Evolutionary conservation across 30 jellyfish, hydroid and myxozoan species (phyloP).

Genomic region (Aurelia aurita complex sp. Pacific): DNA sequence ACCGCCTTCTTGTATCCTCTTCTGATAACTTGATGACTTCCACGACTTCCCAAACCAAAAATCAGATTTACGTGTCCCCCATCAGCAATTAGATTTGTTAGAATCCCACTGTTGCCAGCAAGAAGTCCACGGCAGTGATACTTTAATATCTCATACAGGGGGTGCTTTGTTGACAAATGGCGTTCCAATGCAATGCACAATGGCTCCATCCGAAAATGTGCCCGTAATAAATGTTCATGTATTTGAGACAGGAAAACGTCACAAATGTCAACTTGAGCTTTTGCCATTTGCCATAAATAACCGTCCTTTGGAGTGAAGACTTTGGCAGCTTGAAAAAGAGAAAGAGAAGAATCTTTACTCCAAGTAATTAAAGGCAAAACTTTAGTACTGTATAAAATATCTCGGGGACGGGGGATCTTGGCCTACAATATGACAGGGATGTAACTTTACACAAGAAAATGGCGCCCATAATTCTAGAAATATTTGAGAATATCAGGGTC

Average conservation of each 20-base stretch:
- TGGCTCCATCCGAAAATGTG: slow-evolving; percentile 76
- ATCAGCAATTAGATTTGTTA: background rate
- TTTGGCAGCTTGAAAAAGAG: slow-evolving; percentile 33
- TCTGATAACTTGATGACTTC: slow-evolving; percentile 5
- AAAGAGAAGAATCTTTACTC: too few relatives aligned
- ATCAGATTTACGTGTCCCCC: background rate
- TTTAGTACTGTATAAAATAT: too few relatives aligned
- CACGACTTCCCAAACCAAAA: slow-evolving; percentile 11
- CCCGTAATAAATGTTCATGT: slow-evolving; percentile 61
- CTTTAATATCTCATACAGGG: slow-evolving; percentile 64
- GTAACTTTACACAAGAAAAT: too few relatives aligned
- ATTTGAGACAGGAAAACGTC: slow-evolving; percentile 50
- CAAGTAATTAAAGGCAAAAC: too few relatives aligned
- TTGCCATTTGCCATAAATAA: slow-evolving; percentile 58
- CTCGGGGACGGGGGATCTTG: too few relatives aligned
- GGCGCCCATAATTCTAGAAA: too few relatives aligned
- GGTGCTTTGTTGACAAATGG: slow-evolving; percentile 68
- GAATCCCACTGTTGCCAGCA: slow-evolving; percentile 22
- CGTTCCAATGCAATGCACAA: slow-evolving; percentile 67
- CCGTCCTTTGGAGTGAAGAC: slow-evolving; percentile 78
- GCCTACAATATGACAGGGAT: too few relatives aligned
- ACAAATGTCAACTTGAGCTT: slow-evolving; percentile 56
- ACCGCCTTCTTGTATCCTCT: slow-evolving; percentile 16
- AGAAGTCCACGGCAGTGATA: slow-evolving; percentile 80
- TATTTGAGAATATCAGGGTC: too few relatives aligned